Evolutionary conservation across 1,140 invertebrate genomes (phyloP).

Genomic region (Drosophila biarmipes): DNA sequence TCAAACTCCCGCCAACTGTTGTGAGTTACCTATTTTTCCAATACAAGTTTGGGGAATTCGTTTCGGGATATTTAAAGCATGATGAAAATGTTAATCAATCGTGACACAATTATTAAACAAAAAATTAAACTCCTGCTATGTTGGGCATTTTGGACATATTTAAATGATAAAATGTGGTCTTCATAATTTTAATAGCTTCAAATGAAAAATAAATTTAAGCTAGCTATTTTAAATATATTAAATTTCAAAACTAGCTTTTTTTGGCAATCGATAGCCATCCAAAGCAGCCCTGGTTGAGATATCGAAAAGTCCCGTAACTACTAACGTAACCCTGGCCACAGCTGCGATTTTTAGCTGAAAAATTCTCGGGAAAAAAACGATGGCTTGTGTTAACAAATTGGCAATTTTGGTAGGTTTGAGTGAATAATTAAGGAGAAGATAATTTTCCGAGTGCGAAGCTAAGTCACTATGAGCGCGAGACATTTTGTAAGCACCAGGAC

Average conservation of each 20-base stretch:
- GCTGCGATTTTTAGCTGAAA: conserved; percentile 69
- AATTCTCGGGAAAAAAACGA: conserved; percentile 51
- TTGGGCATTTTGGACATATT: no score
- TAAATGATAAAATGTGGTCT: no score
- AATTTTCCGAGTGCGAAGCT: not conserved
- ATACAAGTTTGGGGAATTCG: not conserved
- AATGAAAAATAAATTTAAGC: not conserved
- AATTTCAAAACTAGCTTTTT: not conserved
- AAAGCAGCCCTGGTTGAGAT: conserved; percentile 9
- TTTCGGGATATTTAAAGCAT: no score
- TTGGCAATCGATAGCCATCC: not conserved
- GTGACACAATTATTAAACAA: not conserved
- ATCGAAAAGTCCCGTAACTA: conserved; percentile 21
- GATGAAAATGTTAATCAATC: not conserved
- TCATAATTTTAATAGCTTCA: no score
- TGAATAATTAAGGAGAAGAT: not conserved
- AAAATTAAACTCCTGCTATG: not conserved
- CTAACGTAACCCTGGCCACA: conserved; percentile 52
- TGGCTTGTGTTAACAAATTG: conserved; percentile 81
- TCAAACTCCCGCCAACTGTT: not conserved
- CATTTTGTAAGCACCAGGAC: not conserved
- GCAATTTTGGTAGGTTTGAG: conserved; percentile 76
- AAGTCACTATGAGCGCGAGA: not conserved
- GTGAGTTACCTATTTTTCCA: not conserved
- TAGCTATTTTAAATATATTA: not conserved